Evolutionary conservation across 53 echinoderm and acorn worm genomes (phyloP), one percentile per base, ranked within the genome.

Genomic region (Stichopus horrens): DNA sequence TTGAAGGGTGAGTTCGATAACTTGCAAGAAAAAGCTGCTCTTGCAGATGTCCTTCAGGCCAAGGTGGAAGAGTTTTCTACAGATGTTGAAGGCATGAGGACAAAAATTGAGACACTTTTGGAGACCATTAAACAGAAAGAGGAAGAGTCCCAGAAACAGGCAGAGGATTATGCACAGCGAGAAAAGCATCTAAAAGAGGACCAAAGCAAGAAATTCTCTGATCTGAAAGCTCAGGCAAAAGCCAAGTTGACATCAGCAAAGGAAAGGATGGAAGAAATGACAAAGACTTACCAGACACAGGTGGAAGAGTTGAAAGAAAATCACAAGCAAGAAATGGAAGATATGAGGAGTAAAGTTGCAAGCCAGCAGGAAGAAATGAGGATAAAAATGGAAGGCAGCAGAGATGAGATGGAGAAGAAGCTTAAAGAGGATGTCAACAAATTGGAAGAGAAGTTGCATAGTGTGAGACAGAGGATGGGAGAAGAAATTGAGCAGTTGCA

Each of bases 211-310:
- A 86, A 65, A 87, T 63, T 92, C 20, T 79, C 89, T 18, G 90
- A 92, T 10, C 83, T 99, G 59, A 93, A 92, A 54, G 96, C 94
- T 52, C 96, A 99, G 83, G 99, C 99, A 55, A 99, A 96, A 86
- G 94, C 90, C 18, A 99, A 96, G 76, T 91, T 99, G 80, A 88
- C 92, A 73, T 87, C 87, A 16, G 87, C 75, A 16, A 87, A 87
- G 74, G 75, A 87, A 75, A 52, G 75, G 55, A 74, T 87, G 75
- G 83, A 90, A 54, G 84, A 73, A 52, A 58, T 63, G 74, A 53
- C 74, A 5, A 55, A 57, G 54, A 57, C 86, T 9, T 75, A 90
- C 58, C 63, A 83, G 22, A 75, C 53, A 58, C 16, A 90, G 52
- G 51, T 90, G 13, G 74, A 83, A 16, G 65, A 19, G 37, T 67